These are phyloP conservation scores for Delphinus delphis DNA, from an alignment of 2,113 vertebrate species.

Conservation along the genomic window DNA sequence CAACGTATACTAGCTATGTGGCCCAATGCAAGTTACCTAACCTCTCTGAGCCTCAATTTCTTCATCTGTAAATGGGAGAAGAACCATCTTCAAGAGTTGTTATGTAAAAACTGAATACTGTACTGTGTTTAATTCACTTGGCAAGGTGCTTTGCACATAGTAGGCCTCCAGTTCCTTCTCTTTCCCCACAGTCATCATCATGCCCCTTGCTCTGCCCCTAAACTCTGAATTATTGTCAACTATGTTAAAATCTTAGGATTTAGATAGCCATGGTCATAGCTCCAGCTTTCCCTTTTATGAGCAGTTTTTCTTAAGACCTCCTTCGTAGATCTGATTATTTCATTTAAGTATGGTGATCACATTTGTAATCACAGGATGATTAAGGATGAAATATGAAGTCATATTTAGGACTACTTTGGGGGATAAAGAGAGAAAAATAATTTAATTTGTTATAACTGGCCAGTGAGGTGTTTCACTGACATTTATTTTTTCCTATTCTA, in stretches of 20 bases:
- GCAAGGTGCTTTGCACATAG: not conserved
- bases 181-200: slow-evolving; percentile 8
- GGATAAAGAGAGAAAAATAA: not conserved
- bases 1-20: not conserved
- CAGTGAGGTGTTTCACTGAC: slow-evolving; percentile 17
- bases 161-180: not conserved
- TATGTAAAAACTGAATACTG: not conserved
- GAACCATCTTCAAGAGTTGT: not conserved
- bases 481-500: not conserved
- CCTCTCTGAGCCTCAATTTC: not conserved
- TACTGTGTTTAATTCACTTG: slow-evolving; percentile 19
- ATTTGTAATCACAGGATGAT: slow-evolving; percentile 20
- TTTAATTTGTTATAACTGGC: slow-evolving; percentile 52
- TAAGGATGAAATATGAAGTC: slow-evolving; percentile 20
- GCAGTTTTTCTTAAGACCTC: not conserved
- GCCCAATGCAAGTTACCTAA: not conserved
- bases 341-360: not conserved
- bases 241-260: not conserved
- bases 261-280: not conserved
- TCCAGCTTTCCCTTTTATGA: not conserved
- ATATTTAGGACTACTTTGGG: slow-evolving; percentile 15
- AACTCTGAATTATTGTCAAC: not conserved
- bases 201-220: not conserved
- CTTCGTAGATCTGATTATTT: slow-evolving; percentile 9
- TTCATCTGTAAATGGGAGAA: slow-evolving; percentile 14